Evolutionary conservation across 2,113 vertebrate species (phyloP), one percentile per base, ranked within the genome.

Genomic region (Proterorhinus semilunaris): DNA sequence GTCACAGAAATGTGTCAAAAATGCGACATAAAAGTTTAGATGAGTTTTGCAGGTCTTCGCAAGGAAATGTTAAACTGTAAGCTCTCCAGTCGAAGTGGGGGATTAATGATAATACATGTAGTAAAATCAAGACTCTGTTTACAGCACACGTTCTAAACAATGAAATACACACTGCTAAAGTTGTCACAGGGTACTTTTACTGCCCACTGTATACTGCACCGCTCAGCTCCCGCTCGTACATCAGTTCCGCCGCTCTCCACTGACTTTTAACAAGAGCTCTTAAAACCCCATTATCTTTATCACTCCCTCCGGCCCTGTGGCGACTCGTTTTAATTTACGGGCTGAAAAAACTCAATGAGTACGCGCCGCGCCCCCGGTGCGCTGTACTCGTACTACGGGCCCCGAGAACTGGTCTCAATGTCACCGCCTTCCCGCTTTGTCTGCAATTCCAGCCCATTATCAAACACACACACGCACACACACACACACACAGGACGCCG

Each of bases 401-500:
- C 75, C 50, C 65, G 36, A 66, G 52, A 65, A 10, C 72, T 59
- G 74, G 42, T 79, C 74, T 86, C 76, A 85, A 82, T 82, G 82
- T 82, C 85, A 78, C 78, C 57, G 63, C 72, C 47, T 7, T 21
- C 58, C 58, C 78, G 87, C 85, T 81, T 83, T 66, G 81, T 85
- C 82, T 79, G 87, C 82, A 86, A 83, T 82, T 81, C 75, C 75
- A 49, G 5, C 52, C 71, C 62, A 81, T 88, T 86, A 80, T 36
- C 76, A 81, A 66, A 54, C 75, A 62, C 75, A 73, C 65, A 68
- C 71, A 50, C 58, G 69, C 67, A n/a, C n/a, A n/a, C n/a, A n/a
- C 68, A 48, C 59, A 44, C 65, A 59, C 52, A 51, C 74, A 43
- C 50, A 53, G 55, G 69, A 62, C 15, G 11, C 6, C 13, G 62